Conservation (phyloP, 2,797 vertebrate genomes). For the Gallinago solitaria region DNA sequence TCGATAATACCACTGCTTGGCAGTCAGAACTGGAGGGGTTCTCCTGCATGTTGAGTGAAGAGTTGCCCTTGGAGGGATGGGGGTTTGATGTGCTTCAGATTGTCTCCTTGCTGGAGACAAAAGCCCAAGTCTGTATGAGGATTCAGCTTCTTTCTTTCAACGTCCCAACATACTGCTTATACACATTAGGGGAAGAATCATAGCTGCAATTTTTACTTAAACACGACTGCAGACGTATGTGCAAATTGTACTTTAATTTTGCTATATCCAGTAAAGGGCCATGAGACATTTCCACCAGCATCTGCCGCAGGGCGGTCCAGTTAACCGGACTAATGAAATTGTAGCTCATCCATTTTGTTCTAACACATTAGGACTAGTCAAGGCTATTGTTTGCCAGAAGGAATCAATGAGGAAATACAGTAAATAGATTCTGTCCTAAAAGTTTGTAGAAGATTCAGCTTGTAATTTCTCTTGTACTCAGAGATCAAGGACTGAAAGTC, state of each 20-base stretch:
- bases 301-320: neutral
- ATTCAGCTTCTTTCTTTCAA: neutral
- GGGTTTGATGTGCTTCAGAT: neutral
- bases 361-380: neutral
- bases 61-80: neutral
- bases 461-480: neutral
- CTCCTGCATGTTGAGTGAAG: neutral
- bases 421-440: neutral
- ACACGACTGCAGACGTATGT: neutral
- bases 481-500: neutral
- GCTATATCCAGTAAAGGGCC: fast-evolving
- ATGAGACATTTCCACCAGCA: neutral
- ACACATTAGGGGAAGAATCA: neutral
- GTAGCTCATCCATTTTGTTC: neutral
- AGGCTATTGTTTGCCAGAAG: neutral
- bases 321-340: neutral
- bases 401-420: neutral
- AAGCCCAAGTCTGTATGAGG: neutral
- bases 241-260: neutral
- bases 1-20: neutral
- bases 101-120: neutral
- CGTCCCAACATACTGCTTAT: neutral
- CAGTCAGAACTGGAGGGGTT: neutral
- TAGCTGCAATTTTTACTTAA: neutral
- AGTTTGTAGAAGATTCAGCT: neutral